These are phyloP conservation scores for Spheniscus humboldti DNA, from an alignment of 2,797 vertebrate genomes.

Conservation along the genomic window DNA sequence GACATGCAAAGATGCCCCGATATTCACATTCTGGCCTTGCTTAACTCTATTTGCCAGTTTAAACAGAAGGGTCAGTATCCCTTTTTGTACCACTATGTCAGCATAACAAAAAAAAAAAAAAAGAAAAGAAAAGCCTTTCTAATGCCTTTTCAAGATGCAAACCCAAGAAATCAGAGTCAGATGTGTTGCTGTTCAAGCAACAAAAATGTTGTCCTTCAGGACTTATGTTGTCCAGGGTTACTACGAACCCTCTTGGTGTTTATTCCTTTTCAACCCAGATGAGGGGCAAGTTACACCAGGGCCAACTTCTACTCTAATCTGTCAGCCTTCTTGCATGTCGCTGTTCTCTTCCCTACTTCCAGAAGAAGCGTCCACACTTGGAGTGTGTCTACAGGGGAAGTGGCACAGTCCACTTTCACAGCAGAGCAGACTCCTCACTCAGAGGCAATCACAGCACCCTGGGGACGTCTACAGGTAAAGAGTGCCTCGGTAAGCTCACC, in stretches of 20 bases:
- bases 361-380: neutral
- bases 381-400: neutral
- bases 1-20: neutral
- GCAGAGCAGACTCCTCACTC: neutral
- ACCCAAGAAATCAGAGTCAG: neutral
- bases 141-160: neutral
- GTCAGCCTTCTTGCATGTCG: neutral
- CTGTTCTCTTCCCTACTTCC: neutral
- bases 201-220: neutral
- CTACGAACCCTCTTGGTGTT: neutral
- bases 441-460: neutral
- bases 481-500: neutral
- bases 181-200: neutral
- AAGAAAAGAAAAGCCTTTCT: neutral
- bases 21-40: neutral
- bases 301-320: neutral
- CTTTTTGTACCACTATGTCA: neutral
- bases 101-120: neutral
- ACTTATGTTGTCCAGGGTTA: neutral
- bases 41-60: neutral
- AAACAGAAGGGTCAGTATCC: neutral
- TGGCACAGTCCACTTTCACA: neutral
- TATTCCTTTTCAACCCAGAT: neutral
- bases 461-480: neutral
- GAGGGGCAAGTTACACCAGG: neutral